Percentiles rank a stretch among this genome's conserved stretches.
These are phyloP conservation scores for Alosa sapidissima DNA, from an alignment of 2,797 vertebrate genomes.

Conservation along the genomic window DNA sequence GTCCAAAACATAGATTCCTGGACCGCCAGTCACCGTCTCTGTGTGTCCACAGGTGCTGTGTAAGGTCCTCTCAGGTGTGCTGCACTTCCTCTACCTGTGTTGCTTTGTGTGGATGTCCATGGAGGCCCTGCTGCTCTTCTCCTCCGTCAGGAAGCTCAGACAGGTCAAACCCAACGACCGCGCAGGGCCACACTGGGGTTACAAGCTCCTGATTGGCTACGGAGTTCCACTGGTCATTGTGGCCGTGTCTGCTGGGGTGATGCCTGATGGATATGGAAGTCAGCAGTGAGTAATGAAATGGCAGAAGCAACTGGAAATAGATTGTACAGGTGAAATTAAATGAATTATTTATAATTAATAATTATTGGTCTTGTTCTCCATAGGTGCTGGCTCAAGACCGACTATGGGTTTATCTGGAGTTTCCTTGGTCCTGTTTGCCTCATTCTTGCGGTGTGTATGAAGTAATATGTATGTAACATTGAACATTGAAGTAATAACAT, in stretches of 20 bases:
- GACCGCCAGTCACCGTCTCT: no score
- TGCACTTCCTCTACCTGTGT: conserved; percentile 48
- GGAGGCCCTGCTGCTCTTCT: conserved; percentile 51
- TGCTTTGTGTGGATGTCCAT: conserved; percentile 55
- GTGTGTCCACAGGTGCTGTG: conserved; percentile 16
- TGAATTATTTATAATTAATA: no score
- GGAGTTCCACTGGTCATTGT: conserved; percentile 41
- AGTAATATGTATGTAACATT: neutral
- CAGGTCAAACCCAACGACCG: conserved; percentile 28
- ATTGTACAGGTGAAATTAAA: no score
- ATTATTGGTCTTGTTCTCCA: neutral
- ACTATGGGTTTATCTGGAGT: conserved; percentile 42
- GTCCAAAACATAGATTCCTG: no score
- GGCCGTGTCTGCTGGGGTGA: conserved; percentile 36
- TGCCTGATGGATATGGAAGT: conserved; percentile 36
- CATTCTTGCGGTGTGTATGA: conserved; percentile 52
- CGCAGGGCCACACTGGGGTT: conserved; percentile 30
- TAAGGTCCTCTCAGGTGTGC: conserved; percentile 40
- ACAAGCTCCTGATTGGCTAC: conserved; percentile 43
- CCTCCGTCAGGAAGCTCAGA: conserved; percentile 45
- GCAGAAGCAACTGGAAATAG: neutral
- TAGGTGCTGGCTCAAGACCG: conserved; percentile 51
- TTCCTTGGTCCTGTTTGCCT: conserved; percentile 55
- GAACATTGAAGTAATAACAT: neutral
- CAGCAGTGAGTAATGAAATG: neutral